phyloP scores from a whole-genome alignment of 1,140 invertebrate species.

The Cepaea nemoralis region DNA sequence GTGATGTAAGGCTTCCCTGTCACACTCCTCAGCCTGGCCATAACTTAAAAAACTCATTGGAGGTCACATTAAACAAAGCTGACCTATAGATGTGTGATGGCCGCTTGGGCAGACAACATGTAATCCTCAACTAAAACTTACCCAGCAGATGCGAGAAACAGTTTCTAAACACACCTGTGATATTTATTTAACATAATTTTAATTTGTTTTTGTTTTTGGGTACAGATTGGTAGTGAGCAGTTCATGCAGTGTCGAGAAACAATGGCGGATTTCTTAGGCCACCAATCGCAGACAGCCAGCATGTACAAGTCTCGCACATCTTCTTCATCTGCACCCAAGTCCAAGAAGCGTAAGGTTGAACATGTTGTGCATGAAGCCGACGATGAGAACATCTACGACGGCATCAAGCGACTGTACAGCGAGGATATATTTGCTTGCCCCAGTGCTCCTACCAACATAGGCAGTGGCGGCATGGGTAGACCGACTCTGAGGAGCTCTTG shows the following conservation, averaged over 20 bases:
- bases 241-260: conserved; percentile 67
- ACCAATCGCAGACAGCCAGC: conserved; percentile 5
- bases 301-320: conserved; percentile 24
- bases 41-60: no score
- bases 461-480: conserved; percentile 10
- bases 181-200: no score
- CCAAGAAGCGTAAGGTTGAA: conserved; percentile 64
- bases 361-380: conserved; percentile 55
- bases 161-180: no score
- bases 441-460: background rate
- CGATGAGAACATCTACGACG: conserved; percentile 68
- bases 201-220: background rate
- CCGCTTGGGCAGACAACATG: no score
- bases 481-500: conserved; percentile 53
- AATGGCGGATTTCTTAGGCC: conserved; percentile 53
- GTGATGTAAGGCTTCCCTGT: no score
- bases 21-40: no score
- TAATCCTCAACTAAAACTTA: no score
- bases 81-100: no score
- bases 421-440: conserved; percentile 54
- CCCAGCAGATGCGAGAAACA: no score
- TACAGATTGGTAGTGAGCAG: conserved; percentile 62
- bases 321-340: conserved; percentile 45
- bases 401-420: conserved; percentile 70
- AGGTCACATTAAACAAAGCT: no score